Conservation (phyloP, 2,113 vertebrate species). For the Muscicapa adusta region DNA sequence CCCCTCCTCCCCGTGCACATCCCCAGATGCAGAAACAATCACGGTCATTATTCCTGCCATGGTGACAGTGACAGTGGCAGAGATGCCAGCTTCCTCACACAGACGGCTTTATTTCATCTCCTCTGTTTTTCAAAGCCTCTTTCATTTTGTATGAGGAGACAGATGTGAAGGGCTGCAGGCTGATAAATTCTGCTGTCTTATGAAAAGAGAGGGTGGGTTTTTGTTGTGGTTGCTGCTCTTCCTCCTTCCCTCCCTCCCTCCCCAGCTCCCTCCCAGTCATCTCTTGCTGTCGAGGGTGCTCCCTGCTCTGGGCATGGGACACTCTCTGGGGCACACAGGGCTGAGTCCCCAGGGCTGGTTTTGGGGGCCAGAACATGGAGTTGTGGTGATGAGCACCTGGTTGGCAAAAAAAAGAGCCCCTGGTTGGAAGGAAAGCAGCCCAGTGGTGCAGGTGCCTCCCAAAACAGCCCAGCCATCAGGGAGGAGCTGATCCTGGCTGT, state of each 20-base stretch:
- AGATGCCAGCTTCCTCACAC: constrained; percentile 59
- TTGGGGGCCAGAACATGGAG: neutral
- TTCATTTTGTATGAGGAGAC: constrained; percentile 71
- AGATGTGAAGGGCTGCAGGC: constrained; percentile 72
- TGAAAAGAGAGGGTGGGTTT: constrained; percentile 66
- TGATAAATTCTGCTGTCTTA: constrained; percentile 67
- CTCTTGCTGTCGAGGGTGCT: constrained; percentile 1
- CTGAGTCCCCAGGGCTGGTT: rapidly evolving
- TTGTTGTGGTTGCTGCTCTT: constrained; percentile 51
- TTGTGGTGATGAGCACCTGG: rapidly evolving
- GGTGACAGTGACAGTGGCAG: constrained; percentile 60
- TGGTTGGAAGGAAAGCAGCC: rapidly evolving
- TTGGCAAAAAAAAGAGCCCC: rapidly evolving
- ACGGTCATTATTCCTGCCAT: constrained; percentile 51
- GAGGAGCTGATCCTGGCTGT: neutral
- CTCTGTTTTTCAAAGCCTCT: constrained; percentile 71
- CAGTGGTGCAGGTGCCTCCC: neutral
- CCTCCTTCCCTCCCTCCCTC: constrained; percentile 10
- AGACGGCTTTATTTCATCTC: constrained; percentile 64
- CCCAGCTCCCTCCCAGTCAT: neutral
- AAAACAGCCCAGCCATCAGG: rapidly evolving
- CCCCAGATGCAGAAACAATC: constrained; percentile 47
- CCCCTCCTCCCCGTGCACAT: neutral
- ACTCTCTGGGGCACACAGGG: neutral
- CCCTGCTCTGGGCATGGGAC: neutral